These are phyloP conservation scores for Platycheirus albimanus DNA, from an alignment of 2,888 invertebrate genomes.

Conservation along the genomic window DNA sequence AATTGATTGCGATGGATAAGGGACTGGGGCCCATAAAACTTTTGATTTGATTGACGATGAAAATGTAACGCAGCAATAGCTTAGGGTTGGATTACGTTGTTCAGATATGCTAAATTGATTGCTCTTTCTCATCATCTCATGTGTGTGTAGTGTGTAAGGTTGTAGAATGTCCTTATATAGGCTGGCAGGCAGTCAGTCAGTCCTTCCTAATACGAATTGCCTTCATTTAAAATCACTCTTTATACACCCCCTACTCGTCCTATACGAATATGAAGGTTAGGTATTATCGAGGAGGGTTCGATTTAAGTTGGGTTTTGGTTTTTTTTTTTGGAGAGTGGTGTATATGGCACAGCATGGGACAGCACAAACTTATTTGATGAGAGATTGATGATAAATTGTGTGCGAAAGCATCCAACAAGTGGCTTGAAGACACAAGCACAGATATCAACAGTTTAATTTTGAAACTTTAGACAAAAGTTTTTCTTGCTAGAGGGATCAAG, in stretches of 20 bases:
- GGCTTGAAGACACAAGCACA: slow-evolving; percentile 32
- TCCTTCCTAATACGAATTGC: slow-evolving; percentile 21
- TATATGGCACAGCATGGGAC: not conserved
- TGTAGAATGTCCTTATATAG: slow-evolving; percentile 1
- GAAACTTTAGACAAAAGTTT: slow-evolving; percentile 55
- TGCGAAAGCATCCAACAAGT: slow-evolving; percentile 61
- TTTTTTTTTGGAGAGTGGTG: not conserved
- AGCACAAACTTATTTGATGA: slow-evolving; percentile 9
- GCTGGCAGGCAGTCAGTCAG: slow-evolving; percentile 18
- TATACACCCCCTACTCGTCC: no score
- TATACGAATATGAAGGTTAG: not conserved
- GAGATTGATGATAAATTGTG: slow-evolving; percentile 55
- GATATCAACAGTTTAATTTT: slow-evolving; percentile 70
- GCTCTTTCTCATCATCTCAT: slow-evolving; percentile 31
- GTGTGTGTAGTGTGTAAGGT: not conserved
- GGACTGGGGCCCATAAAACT: slow-evolving; percentile 31
- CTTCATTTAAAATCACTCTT: slow-evolving; percentile 47
- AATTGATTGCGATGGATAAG: slow-evolving; percentile 40
- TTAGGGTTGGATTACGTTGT: slow-evolving; percentile 51
- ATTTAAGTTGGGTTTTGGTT: slow-evolving; percentile 17
- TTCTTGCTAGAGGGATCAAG: slow-evolving; percentile 9
- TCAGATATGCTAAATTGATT: slow-evolving; percentile 66
- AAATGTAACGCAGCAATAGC: slow-evolving; percentile 53
- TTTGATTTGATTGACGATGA: slow-evolving; percentile 67
- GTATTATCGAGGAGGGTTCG: slow-evolving; percentile 27